A percentile compares a stretch with the other conserved stretches of the same genome.
Evolutionary conservation across 2,113 vertebrate species (phyloP).

Genomic region (Ameiurus melas): DNA sequence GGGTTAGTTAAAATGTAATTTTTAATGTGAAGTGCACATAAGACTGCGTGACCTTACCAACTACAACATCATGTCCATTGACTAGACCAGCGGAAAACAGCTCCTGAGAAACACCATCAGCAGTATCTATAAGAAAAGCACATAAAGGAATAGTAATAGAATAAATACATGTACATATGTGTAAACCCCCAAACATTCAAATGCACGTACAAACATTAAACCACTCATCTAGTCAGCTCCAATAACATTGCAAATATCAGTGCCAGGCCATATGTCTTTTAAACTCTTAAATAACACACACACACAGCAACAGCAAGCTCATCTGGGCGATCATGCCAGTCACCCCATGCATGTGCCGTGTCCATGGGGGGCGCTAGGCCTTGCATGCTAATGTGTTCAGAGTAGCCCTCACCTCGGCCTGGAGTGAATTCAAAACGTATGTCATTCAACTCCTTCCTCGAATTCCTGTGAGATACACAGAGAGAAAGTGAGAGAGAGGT

Average conservation of each 20-base stretch:
- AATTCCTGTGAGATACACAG: slow-evolving; percentile 83
- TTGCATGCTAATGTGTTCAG: slow-evolving; percentile 17
- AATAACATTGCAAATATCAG: not conserved
- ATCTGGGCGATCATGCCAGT: slow-evolving; percentile 5
- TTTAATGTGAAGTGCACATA: not conserved
- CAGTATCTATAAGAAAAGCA: slow-evolving; percentile 80
- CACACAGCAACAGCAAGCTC: not conserved
- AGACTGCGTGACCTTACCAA: slow-evolving; percentile 79
- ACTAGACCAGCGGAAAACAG: slow-evolving; percentile 96
- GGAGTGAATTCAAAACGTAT: slow-evolving; percentile 98
- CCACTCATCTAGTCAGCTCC: not conserved
- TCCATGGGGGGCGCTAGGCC: not conserved
- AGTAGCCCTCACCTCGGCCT: slow-evolving; percentile 83
- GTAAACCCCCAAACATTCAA: not conserved
- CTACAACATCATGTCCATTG: slow-evolving; percentile 91
- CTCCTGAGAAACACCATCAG: slow-evolving; percentile 98
- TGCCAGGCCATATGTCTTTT: not conserved
- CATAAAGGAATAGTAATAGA: slow-evolving; percentile 13
- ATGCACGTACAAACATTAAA: not conserved
- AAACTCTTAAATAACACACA: not conserved
- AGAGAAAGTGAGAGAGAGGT: slow-evolving; percentile 21
- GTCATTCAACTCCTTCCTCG: slow-evolving; percentile 96
- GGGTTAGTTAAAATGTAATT: not conserved
- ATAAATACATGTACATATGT: slow-evolving; percentile 11
- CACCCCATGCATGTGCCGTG: not conserved